Evolutionary conservation across 2,113 vertebrate genomes (phyloP).

Genomic region (Halcyon senegalensis): DNA sequence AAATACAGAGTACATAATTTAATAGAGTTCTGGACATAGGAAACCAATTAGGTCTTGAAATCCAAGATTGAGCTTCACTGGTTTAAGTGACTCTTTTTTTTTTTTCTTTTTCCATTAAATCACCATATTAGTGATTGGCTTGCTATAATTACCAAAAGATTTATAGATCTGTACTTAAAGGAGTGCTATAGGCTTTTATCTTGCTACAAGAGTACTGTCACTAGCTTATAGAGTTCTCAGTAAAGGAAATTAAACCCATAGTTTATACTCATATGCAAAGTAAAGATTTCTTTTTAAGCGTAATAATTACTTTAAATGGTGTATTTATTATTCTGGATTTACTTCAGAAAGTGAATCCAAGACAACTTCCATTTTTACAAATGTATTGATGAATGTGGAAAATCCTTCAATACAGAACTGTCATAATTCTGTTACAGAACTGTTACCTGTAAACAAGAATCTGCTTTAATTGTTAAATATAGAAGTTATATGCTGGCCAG

Average conservation of each 20-base stretch:
- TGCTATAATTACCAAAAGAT: background rate
- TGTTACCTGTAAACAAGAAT: background rate
- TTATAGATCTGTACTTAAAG: background rate
- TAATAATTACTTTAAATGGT: background rate
- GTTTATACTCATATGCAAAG: background rate
- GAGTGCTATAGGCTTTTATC: background rate
- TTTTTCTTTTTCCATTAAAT: background rate
- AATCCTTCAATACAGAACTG: background rate
- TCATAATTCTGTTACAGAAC: background rate
- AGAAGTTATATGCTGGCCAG: background rate
- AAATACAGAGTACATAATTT: background rate
- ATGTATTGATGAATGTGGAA: background rate
- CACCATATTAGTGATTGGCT: background rate
- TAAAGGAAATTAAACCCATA: background rate
- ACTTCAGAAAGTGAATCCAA: background rate
- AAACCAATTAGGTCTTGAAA: background rate
- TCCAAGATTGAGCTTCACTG: background rate
- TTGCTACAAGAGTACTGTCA: background rate
- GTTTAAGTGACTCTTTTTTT: background rate
- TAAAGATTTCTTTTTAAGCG: background rate
- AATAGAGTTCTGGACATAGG: background rate
- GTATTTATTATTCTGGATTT: background rate
- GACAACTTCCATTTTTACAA: background rate
- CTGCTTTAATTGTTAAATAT: background rate
- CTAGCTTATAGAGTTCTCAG: background rate